Base-by-base conservation (phyloP, 1,140 invertebrate species). In the Camponotus pennsylvanicus region DNA sequence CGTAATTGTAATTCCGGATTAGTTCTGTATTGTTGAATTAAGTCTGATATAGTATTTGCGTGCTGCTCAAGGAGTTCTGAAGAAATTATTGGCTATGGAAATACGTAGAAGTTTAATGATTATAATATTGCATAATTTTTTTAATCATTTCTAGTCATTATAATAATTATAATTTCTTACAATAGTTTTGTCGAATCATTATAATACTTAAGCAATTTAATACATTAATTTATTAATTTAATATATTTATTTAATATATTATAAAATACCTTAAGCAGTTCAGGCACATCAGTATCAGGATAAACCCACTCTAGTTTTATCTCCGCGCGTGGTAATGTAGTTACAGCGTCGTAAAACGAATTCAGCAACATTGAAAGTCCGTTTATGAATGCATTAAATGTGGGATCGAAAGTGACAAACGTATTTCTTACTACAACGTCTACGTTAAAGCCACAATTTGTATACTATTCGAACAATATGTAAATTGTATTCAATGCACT, bases 361-460 rank as follows among this genome's bases (percentile, higher is more conserved):
- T 97, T 97, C 86, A 98, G 96, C 15, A 98, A 94, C 49, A 96
- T 95, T n/a, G 97, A 93, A 2, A 98, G 94, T 79, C 96, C 96
- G 80, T 97, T 96, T 80, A 96, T 95, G 86, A 98, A 97, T 86
- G 96, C 96, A 66, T 97, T 96, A 89, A 98, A 98, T 0, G 97
- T 96, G 1, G 98, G 98, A 77, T 98, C 97, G 94, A 98, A 98
- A 64, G 96, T 95, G 61, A 98, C 96, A 0, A 95, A 94, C 18
- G 96, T 96, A 32, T 97, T 96, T 90, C 97, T 96, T 69, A 97
- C 95, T 1, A 96, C 95, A 13, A 98, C 92, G 55, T 97, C 96
- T 73, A 98, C 95, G 66, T 97, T 95, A 92, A 98, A 98, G 9
- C 97, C 97, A 90, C 97, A 96, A 93, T 97, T 97, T 3, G 93